Conservation (phyloP, 2,797 vertebrate genomes). For the Artibeus lituratus region DNA sequence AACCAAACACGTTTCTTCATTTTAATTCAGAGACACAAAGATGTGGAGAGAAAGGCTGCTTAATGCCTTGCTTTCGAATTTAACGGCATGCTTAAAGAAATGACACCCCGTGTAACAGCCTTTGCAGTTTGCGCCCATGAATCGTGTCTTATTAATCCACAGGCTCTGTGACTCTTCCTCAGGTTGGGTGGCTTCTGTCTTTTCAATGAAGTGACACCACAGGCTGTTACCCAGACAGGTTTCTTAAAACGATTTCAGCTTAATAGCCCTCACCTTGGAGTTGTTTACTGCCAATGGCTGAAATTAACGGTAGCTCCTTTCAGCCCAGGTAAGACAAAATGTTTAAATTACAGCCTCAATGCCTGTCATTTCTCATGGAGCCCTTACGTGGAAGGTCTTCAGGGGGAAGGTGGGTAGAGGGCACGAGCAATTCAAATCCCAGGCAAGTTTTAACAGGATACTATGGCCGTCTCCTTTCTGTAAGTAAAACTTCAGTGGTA, state of each 20-base stretch:
- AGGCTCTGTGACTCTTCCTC: conserved; percentile 15
- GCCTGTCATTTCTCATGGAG: conserved; percentile 61
- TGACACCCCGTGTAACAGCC: conserved; percentile 19
- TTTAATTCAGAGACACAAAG: conserved; percentile 46
- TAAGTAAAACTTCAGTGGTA: neutral
- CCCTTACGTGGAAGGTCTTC: conserved; percentile 11
- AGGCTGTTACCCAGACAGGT: conserved; percentile 57
- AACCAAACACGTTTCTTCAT: conserved; percentile 7
- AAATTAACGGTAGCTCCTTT: conserved; percentile 69
- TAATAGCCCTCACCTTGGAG: conserved; percentile 59
- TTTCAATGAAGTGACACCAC: conserved; percentile 37
- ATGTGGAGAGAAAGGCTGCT: neutral
- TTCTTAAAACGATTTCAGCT: conserved; percentile 67
- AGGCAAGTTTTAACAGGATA: conserved; percentile 1
- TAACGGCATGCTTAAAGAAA: conserved; percentile 44
- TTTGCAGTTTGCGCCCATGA: neutral
- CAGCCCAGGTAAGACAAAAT: conserved; percentile 62
- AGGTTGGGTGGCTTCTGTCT: conserved; percentile 23
- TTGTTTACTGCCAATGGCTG: conserved; percentile 73
- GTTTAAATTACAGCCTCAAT: conserved; percentile 58
- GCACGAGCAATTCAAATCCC: conserved; percentile 4
- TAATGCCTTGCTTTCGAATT: conserved; percentile 36
- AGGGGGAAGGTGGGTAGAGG: conserved; percentile 23
- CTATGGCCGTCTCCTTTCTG: neutral
- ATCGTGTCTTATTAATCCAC: conserved; percentile 4